phyloP scores from a whole-genome alignment of 2,888 invertebrate genomes.

The Oxytorus armatus region DNA sequence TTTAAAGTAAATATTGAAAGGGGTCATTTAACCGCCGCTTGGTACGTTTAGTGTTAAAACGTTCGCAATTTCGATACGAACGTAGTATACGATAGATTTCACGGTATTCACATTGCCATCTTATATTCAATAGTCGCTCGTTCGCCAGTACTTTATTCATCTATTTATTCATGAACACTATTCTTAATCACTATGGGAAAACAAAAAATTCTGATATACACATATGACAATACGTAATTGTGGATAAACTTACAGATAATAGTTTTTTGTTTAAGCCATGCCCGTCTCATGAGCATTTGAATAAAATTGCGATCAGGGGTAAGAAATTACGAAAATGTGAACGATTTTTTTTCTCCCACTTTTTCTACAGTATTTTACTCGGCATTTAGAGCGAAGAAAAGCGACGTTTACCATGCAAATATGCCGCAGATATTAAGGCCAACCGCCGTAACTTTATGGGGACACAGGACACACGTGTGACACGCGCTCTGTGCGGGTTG shows the following conservation, averaged over 20 bases:
- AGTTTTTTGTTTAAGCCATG: no score
- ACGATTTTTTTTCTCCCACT: background rate
- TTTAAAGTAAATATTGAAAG: no score
- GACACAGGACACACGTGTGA: slow-evolving; percentile 12
- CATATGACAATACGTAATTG: no score
- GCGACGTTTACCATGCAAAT: slow-evolving; percentile 40
- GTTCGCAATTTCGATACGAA: no score
- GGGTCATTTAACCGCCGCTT: no score
- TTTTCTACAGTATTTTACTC: background rate
- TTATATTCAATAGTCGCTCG: no score
- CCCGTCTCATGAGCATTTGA: background rate
- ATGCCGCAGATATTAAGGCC: slow-evolving; percentile 9
- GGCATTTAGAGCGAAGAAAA: background rate
- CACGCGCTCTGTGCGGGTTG: slow-evolving; percentile 37
- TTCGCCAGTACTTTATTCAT: no score
- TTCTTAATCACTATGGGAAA: no score
- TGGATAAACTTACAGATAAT: no score
- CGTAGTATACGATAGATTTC: background rate
- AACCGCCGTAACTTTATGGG: slow-evolving; percentile 37
- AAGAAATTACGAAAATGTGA: slow-evolving; percentile 24
- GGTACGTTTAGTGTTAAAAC: no score
- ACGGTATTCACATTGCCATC: background rate
- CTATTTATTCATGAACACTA: no score
- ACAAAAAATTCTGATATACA: no score
- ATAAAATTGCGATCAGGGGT: background rate